Percentiles rank a stretch among this genome's conserved stretches.
These are phyloP conservation scores for Ridgeia piscesae DNA, from an alignment of 1,140 invertebrate genomes.

Conservation along the genomic window DNA sequence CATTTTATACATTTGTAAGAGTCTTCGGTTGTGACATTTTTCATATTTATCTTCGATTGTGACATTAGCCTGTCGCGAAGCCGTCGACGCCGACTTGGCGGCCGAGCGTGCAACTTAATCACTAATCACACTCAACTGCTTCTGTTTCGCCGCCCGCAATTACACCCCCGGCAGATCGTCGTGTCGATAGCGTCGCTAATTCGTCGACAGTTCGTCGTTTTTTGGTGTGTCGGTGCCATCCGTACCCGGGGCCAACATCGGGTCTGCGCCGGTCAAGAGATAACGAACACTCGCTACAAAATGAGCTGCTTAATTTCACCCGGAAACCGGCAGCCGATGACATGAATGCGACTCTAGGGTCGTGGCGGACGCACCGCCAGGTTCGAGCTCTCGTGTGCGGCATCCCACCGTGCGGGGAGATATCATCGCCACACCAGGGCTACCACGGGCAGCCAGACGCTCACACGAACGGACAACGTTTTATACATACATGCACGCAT, in stretches of 20 bases:
- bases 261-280: slow-evolving; percentile 2
- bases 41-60: too few species aligned
- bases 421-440: too few species aligned
- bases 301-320: background rate
- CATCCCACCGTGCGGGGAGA: too few species aligned
- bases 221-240: slow-evolving; percentile 3
- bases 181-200: background rate
- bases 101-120: background rate
- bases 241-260: background rate
- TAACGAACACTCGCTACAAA: background rate
- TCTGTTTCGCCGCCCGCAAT: background rate
- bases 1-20: too few species aligned
- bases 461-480: background rate
- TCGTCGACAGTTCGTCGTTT: background rate
- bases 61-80: background rate
- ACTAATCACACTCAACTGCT: background rate
- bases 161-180: background rate
- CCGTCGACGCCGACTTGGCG: background rate
- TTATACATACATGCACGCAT: background rate
- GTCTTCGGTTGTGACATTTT: too few species aligned
- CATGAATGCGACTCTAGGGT: background rate
- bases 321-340: background rate
- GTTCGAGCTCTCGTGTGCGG: background rate
- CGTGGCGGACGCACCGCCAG: background rate
- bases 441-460: background rate